Percentiles rank a stretch among this genome's conserved stretches.
These are phyloP conservation scores for Arrhamphus sclerolepis DNA, from an alignment of 2,797 vertebrate species.

Conservation along the genomic window DNA sequence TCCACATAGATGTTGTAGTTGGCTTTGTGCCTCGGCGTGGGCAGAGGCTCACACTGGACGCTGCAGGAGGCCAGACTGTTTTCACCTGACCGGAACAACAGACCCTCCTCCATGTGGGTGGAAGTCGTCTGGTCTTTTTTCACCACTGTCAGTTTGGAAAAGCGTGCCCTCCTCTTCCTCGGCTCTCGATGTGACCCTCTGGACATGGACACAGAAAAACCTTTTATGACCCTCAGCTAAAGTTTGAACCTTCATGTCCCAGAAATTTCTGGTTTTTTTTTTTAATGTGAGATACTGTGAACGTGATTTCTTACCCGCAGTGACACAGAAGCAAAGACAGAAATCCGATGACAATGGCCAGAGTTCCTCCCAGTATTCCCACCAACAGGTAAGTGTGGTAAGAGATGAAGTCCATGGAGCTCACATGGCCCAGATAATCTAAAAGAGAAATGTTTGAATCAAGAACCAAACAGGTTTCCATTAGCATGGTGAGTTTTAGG, in stretches of 20 bases:
- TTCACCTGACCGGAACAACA: conserved; percentile 81
- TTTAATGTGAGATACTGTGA: too few species aligned
- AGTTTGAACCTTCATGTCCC: neutral
- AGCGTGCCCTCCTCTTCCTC: conserved; percentile 75
- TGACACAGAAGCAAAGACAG: conserved; percentile 86
- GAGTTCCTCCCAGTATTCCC: conserved; percentile 89
- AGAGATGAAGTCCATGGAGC: conserved; percentile 85
- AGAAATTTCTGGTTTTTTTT: too few species aligned
- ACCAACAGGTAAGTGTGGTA: conserved; percentile 90
- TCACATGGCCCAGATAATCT: conserved; percentile 74
- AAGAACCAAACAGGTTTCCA: too few species aligned
- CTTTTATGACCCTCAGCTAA: neutral
- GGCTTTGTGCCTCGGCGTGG: conserved; percentile 84
- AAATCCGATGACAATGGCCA: conserved; percentile 86
- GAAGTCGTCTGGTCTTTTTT: conserved; percentile 96
- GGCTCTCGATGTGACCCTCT: conserved; percentile 81
- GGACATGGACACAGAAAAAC: conserved; percentile 23
- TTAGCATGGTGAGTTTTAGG: too few species aligned
- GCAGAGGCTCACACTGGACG: conserved; percentile 77
- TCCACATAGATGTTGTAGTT: conserved; percentile 93
- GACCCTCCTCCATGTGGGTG: conserved; percentile 88
- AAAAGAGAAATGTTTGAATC: conserved; percentile 12
- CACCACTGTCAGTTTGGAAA: conserved; percentile 86
- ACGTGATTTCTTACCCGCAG: conserved; percentile 74
- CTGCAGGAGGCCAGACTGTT: conserved; percentile 77